Percentiles rank a stretch among this genome's conserved stretches.
phyloP scores from a whole-genome alignment of 1,140 invertebrate species.

The Varroa destructor region DNA sequence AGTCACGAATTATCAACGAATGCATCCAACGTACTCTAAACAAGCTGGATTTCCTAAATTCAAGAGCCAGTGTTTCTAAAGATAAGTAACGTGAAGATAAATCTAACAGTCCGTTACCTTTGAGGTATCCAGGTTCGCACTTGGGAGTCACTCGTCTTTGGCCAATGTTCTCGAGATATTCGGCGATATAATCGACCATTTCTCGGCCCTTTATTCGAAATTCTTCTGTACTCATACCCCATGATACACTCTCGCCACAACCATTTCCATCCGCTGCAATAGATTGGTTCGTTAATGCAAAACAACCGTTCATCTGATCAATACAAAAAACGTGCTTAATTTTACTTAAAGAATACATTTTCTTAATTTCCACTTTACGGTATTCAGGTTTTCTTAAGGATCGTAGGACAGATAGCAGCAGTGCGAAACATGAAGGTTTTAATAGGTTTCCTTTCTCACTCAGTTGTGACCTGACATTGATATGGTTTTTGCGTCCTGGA shows the following conservation, averaged over 20 bases:
- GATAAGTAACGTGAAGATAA: background rate
- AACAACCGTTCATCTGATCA: too few relatives aligned
- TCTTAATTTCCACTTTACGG: too few relatives aligned
- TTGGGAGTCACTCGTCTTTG: conserved; percentile 66
- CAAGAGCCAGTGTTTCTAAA: background rate
- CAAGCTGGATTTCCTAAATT: background rate
- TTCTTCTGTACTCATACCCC: conserved; percentile 46
- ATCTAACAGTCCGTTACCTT: conserved; percentile 29
- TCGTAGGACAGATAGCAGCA: too few relatives aligned
- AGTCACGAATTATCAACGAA: too few relatives aligned
- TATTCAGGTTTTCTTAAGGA: too few relatives aligned
- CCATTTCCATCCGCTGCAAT: conserved; percentile 3
- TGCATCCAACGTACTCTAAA: too few relatives aligned
- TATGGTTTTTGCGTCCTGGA: too few relatives aligned
- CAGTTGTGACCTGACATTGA: too few relatives aligned
- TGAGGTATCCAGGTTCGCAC: conserved; percentile 80
- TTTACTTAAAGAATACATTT: too few relatives aligned
- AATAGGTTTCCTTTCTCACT: too few relatives aligned
- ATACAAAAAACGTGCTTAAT: too few relatives aligned
- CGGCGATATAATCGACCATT: conserved; percentile 95
- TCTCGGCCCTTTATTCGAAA: conserved; percentile 78
- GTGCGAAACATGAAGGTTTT: too few relatives aligned
- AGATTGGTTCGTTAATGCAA: background rate
- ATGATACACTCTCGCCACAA: background rate
- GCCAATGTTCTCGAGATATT: conserved; percentile 75